Evolutionary conservation across 2,113 vertebrate genomes (phyloP).

Genomic region (Leptocoma aspasia): DNA sequence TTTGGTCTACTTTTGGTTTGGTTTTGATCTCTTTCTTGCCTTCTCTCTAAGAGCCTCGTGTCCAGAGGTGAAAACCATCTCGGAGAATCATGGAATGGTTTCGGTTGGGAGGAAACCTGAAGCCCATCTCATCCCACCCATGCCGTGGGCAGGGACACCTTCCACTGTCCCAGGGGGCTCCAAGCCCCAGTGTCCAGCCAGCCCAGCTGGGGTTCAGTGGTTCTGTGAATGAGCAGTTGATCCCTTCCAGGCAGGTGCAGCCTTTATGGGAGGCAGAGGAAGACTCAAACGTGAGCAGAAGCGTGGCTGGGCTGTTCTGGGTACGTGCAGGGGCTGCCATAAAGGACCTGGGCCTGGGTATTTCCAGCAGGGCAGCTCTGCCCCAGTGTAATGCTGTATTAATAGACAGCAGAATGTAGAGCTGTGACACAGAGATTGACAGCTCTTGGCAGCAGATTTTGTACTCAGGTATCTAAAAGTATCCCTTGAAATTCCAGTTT

Average conservation of each 20-base stretch:
- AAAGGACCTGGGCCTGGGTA: background rate
- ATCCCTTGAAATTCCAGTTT: background rate
- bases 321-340: background rate
- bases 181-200: background rate
- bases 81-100: background rate
- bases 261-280: background rate
- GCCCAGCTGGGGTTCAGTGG: background rate
- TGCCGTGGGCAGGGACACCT: background rate
- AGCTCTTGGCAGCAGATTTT: background rate
- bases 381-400: background rate
- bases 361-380: background rate
- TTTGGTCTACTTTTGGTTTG: background rate
- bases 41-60: background rate
- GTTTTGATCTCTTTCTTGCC: background rate
- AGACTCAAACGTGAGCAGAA: background rate
- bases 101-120: background rate
- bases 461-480: background rate
- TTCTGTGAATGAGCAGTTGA: background rate
- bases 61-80: background rate
- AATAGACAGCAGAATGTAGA: background rate
- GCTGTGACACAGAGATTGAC: background rate
- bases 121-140: background rate
- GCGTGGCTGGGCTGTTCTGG: accelerated
- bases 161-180: background rate
- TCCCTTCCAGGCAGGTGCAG: background rate